phyloP scores from a whole-genome alignment of 92 coral and sea anemone species.

The Porites cylindrica region DNA sequence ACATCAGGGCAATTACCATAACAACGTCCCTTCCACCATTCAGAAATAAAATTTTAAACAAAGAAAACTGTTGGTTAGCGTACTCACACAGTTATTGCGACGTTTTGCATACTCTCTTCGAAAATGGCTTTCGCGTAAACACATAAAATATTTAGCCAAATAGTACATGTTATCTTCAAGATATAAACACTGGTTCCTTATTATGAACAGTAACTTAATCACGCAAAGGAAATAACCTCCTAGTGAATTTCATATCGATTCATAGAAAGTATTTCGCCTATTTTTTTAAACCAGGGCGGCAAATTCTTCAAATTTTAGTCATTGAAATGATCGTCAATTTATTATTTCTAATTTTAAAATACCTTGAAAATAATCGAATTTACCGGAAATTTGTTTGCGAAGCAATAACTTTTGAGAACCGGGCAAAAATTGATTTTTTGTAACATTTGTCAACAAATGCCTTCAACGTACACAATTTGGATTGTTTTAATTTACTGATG shows the following conservation, averaged over 20 bases:
- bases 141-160: slow-evolving; percentile 23
- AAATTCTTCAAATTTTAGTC: too few species aligned
- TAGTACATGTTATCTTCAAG: background rate
- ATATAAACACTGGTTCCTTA: background rate
- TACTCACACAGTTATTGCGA: background rate
- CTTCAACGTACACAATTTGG: background rate
- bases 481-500: background rate
- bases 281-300: background rate
- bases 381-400: slow-evolving; percentile 13
- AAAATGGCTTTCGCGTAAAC: slow-evolving; percentile 25
- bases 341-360: background rate
- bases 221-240: background rate
- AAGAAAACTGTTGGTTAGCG: slow-evolving; percentile 8
- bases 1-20: slow-evolving; percentile 27
- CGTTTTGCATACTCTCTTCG: background rate
- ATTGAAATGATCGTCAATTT: too few species aligned
- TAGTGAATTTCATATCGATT: background rate
- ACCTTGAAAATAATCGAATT: background rate
- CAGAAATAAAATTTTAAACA: background rate
- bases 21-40: slow-evolving; percentile 25
- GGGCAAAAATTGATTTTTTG: background rate
- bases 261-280: background rate
- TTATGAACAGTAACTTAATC: background rate
- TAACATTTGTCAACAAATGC: background rate
- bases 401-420: background rate